phyloP scores from a whole-genome alignment of 2,888 invertebrate species.

The Limnephilus rhombicus region DNA sequence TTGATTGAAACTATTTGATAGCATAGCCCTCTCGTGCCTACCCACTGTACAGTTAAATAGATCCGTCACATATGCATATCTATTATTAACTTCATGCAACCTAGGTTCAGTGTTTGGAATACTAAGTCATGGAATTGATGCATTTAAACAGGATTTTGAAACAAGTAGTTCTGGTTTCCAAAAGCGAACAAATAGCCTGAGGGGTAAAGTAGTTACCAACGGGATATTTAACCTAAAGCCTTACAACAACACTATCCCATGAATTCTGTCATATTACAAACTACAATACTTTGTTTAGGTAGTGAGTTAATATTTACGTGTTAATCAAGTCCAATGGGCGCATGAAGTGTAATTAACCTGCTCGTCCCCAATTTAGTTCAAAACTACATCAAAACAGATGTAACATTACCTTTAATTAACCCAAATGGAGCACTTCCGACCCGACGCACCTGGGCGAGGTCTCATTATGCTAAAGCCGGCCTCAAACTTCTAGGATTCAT shows the following conservation, averaged over 20 bases:
- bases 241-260: background rate
- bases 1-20: no score
- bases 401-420: background rate
- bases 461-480: background rate
- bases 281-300: background rate
- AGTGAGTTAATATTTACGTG: no score
- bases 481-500: background rate
- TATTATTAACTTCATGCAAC: no score
- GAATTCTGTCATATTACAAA: background rate
- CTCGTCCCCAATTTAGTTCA: background rate
- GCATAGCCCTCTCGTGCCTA: no score
- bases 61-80: no score
- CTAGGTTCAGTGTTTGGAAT: no score
- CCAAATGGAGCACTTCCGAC: background rate
- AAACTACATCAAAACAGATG: background rate
- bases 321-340: background rate
- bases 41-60: no score
- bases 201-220: background rate
- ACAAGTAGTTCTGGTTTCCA: no score
- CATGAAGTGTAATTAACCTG: background rate
- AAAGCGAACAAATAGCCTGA: no score
- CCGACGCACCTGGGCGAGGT: background rate
- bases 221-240: background rate
- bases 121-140: no score
- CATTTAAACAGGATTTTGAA: no score